A percentile compares a stretch with the other conserved stretches of the same genome.
phyloP scores from a whole-genome alignment of 2,888 invertebrate genomes.

The Himalopsyche tibetana region DNA sequence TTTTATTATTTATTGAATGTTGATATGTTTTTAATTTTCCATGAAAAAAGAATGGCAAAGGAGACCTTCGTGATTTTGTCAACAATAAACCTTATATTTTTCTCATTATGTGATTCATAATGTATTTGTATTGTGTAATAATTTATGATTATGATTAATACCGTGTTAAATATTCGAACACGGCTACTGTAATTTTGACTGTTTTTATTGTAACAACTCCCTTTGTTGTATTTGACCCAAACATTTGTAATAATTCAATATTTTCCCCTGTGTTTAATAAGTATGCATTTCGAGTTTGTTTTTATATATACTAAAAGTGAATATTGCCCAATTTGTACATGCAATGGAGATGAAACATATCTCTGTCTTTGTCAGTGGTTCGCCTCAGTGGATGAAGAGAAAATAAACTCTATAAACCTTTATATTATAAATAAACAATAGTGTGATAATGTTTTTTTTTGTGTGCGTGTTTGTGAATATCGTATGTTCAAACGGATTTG shows the following conservation, averaged over 20 bases:
- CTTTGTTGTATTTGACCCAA: slow-evolving; percentile 28
- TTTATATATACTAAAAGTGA: slow-evolving; percentile 48
- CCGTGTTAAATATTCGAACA: background rate
- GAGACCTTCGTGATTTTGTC: no score
- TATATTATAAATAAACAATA: background rate
- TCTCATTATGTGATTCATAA: no score
- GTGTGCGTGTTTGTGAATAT: slow-evolving; percentile 31
- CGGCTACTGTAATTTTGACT: slow-evolving; percentile 5
- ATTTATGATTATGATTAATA: background rate
- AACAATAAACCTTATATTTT: no score
- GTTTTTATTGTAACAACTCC: slow-evolving; percentile 2
- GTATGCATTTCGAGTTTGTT: background rate
- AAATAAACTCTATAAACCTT: slow-evolving; percentile 13
- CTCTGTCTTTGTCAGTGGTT: slow-evolving; percentile 64
- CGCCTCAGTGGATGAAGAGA: slow-evolving; percentile 52
- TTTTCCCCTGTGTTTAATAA: background rate
- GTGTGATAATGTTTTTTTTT: slow-evolving; percentile 31
- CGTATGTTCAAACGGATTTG: background rate
- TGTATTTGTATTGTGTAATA: no score
- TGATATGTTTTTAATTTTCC: no score
- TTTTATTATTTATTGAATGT: no score
- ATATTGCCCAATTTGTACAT: slow-evolving; percentile 43
- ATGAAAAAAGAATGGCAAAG: no score
- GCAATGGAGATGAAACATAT: slow-evolving; percentile 38
- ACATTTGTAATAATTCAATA: background rate